Evolutionary conservation across 2,888 invertebrate genomes (phyloP), one percentile per base, ranked within the genome.

Genomic region (Orthosia gothica): DNA sequence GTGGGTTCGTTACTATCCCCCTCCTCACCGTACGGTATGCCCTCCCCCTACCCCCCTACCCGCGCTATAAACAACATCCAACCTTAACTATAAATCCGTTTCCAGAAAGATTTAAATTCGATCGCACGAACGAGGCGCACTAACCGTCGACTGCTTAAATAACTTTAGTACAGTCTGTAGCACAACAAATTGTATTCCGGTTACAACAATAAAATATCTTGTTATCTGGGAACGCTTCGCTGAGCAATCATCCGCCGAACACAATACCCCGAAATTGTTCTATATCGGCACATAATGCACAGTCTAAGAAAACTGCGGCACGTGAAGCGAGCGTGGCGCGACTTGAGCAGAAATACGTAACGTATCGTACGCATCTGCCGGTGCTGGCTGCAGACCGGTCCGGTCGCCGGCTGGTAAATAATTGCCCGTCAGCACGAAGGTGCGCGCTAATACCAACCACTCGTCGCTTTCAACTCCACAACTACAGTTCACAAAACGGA

Each of bases 401-500:
- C 66, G 26, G 54, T 5, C 57, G 12, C 20, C 69, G 40, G 62
- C 50, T 16, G 54, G 12, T 57, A 58, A 65, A 65, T 70, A 63
- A 63, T 63, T 70, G 63, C 32, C 23, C 50, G 18, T 47, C 32
- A 45, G 72, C 58, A 40, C n/a, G 32, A 45, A 61, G 54, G 61
- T 54, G 55, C 58, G 50, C 67, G 61, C 32, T 72, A 83, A 82
- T 74, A 82, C 20, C 63, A 54, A 13, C 32, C 18, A 47, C 26
- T 57, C 45, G 57, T 20, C 59, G 66, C 66, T 77, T 70, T 61
- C 59, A 71, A 68, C 55, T 76, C 64, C 63, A 12, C 66, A 68
- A 76, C 77, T 82, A 82, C 77, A 79, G 62, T 81, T 81, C 70
- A 82, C 81, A 81, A 76, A 88, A 83, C 82, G 70, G 58, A 59